These are phyloP conservation scores for Lordiphosa fenestrarum DNA, from an alignment of 2,888 invertebrate species.

Conservation along the genomic window DNA sequence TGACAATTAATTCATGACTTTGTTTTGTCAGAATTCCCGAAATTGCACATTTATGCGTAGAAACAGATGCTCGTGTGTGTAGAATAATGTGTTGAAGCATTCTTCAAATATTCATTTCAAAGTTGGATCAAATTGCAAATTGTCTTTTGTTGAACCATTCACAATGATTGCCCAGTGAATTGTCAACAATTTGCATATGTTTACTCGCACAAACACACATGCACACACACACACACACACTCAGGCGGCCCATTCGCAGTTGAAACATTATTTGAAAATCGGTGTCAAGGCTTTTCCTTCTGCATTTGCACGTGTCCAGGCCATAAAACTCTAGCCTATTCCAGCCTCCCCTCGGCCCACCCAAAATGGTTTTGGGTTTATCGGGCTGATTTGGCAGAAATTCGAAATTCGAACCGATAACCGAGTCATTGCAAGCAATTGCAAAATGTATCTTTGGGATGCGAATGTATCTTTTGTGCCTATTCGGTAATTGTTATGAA, in stretches of 20 bases:
- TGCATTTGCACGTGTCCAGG: constrained; percentile 52
- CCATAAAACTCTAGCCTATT: constrained; percentile 52
- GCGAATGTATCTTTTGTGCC: constrained; percentile 42
- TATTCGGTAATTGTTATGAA: constrained; percentile 66
- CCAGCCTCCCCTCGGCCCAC: too few species aligned
- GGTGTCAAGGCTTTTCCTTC: constrained; percentile 31
- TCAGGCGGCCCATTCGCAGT: not conserved
- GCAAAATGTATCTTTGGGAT: constrained; percentile 32
- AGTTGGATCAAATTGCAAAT: constrained; percentile 4
- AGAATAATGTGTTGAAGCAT: not conserved
- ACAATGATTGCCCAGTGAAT: constrained; percentile 36
- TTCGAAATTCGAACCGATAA: constrained; percentile 35
- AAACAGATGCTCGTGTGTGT: too few species aligned
- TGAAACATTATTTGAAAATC: constrained; percentile 13
- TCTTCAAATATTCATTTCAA: constrained; percentile 2
- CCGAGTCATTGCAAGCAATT: constrained; percentile 48
- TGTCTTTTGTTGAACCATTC: constrained; percentile 15
- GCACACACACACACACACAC: not conserved
- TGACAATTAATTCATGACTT: too few species aligned
- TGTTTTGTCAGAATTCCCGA: too few species aligned
- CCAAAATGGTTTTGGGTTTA: constrained; percentile 7
- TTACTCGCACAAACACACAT: constrained; percentile 16
- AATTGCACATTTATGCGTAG: too few species aligned
- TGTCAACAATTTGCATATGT: constrained; percentile 37
- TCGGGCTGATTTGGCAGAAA: constrained; percentile 37